Conservation (phyloP, 1,140 invertebrate genomes). For the Macrotrachela quadricornifera region DNA sequence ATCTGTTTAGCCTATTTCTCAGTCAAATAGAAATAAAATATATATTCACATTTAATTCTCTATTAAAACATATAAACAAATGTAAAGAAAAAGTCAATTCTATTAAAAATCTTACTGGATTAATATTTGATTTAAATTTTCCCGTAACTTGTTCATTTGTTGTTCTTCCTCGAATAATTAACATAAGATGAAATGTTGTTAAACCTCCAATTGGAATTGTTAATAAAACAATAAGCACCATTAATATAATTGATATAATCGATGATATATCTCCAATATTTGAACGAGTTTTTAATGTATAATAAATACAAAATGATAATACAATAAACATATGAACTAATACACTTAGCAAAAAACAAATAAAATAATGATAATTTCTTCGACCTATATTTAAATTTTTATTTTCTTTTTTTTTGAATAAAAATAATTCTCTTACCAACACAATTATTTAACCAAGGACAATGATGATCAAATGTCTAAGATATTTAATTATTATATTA, state of each 20-base stretch:
- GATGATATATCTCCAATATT: constrained; percentile 14
- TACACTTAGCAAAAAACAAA: constrained; percentile 81
- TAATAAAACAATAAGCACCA: constrained; percentile 65
- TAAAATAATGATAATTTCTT: constrained; percentile 62
- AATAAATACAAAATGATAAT: constrained; percentile 48
- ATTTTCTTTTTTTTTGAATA: constrained; percentile 36
- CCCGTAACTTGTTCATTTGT: constrained; percentile 99
- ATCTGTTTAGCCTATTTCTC: too few species aligned
- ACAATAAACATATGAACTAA: constrained; percentile 88
- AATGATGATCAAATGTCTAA: constrained; percentile 85
- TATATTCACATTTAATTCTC: too few species aligned
- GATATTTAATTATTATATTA: too few species aligned
- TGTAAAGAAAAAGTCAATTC: too few species aligned
- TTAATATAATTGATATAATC: constrained; percentile 47
- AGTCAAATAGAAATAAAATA: too few species aligned
- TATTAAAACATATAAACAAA: too few species aligned
- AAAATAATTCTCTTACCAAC: constrained; percentile 50
- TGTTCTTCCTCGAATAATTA: constrained; percentile 88
- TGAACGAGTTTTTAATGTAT: not conserved
- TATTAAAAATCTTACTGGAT: too few species aligned
- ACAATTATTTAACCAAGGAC: constrained; percentile 99
- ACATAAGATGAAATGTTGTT: constrained; percentile 85
- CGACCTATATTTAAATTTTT: constrained; percentile 98
- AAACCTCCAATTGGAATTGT: constrained; percentile 89
- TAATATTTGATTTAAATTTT: constrained; percentile 39